Evolutionary conservation across 1,140 invertebrate genomes (phyloP), one percentile per base, ranked within the genome.

Genomic region (Chlorops oryzae): DNA sequence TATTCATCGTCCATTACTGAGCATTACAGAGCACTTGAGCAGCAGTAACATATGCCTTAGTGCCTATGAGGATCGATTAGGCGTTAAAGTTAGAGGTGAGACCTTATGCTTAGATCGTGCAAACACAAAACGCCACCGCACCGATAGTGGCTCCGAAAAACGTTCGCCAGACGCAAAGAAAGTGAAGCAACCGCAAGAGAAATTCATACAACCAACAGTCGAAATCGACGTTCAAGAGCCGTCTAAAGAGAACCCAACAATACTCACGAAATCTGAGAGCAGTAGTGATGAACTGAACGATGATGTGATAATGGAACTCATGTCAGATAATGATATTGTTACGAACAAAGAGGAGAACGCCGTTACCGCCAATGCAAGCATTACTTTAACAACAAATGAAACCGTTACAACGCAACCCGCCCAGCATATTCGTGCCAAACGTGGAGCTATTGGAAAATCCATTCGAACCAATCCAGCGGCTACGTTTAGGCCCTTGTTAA

Each of bases 41-140:
- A 85, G 82, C 52, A 80, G 84, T 50, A 86, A 81, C 54, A 83
- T 88, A 2, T 86, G 84, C 61, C 78, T 88, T 44, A 81, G 80
- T 50, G 81, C 84, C 0, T 86, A 87, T 59, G 78, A 87, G 58
- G 81, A 84, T 59, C 75, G 85, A 13, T 74, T 86, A 52, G 78
- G 82, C 20, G 64, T 78, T 2, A 79, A 78, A 67, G 73, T 77
- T 32, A 70, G 77, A 47, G 77, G 76, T 41, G 73, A 73, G 43
- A 58, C 57, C 7, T 43, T 65, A 9, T 46, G 5, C 34, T 54
- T 17, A 17, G 15, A 25, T 12, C 44, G 48, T 6, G 48, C 51
- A 41, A 61, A 41, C 28, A 69, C 72, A 9, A 81, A 81, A 62
- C 69, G 80, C 2, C 73, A 76, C 39, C 65, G 79, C 7, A 79